phyloP scores from a whole-genome alignment of 2,797 vertebrate species.

The Prunella strophiata region DNA sequence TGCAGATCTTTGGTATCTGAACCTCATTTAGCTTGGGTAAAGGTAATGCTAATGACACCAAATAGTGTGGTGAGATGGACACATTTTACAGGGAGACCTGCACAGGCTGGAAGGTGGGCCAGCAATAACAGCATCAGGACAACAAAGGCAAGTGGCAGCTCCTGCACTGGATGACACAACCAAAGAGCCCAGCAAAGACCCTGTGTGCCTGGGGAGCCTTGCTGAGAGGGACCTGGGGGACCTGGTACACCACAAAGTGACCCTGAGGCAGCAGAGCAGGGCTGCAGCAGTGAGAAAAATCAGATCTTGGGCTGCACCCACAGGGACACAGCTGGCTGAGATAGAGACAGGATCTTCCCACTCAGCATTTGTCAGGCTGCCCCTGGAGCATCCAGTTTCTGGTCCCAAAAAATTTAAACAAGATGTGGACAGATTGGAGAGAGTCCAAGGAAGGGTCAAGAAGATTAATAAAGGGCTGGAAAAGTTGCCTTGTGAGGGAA shows the following conservation, averaged over 20 bases:
- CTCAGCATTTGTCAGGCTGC: not conserved
- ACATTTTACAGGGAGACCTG: not conserved
- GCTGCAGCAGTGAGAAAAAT: rapidly evolving
- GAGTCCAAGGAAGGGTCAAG: not conserved
- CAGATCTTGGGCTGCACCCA: not conserved
- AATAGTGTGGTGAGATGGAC: not conserved
- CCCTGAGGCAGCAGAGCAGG: not conserved
- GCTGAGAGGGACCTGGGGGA: not conserved
- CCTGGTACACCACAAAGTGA: not conserved
- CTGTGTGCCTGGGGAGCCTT: not conserved
- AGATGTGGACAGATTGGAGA: not conserved
- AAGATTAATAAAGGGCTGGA: not conserved
- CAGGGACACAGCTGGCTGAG: not conserved
- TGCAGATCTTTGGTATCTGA: not conserved
- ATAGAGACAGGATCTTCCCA: rapidly evolving
- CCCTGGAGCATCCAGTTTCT: not conserved
- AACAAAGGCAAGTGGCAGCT: not conserved
- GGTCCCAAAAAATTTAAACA: not conserved
- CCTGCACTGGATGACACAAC: not conserved
- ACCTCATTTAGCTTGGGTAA: not conserved
- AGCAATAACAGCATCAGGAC: not conserved
- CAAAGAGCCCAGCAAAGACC: not conserved
- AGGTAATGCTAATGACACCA: not conserved
- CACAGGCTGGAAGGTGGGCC: not conserved
- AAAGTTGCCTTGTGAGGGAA: not conserved